Base-by-base conservation (phyloP, 1,140 invertebrate species). In the Ceratina japonica region DNA sequence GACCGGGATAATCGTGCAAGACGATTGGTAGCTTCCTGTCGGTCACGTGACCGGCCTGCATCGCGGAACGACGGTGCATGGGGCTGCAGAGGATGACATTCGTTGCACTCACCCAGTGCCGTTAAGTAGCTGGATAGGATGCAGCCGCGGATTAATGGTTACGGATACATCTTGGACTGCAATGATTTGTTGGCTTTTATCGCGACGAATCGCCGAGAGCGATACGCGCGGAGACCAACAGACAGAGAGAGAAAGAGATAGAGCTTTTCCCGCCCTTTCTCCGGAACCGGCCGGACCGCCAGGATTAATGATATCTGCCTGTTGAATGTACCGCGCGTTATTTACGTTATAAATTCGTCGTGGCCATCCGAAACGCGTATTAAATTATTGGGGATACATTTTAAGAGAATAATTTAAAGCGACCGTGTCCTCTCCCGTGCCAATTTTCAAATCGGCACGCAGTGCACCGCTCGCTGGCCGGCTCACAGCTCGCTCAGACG, bases 21-120 rank as follows among this genome's bases (percentile, higher is more conserved):
- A 92, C 91, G 92, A 92, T 92, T 92, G 92, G 89, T 88, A 87
- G 90, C 90, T 92, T 92, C 92, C 92, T 92, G 92, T 91, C 89
- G 87, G 88, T 90, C 91, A 91, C 90, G 91, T 92, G 91, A 91
- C 82, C 87, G 83, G 83, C 86, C 85, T 86, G 88, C 87, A 87
- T 88, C 88, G 76, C 77, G 80, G 79, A 77, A 78, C 82, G 77
- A 61, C 72, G 27, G 64, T 79, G 76, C 80, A 86, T 86, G 83
- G 84, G 83, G 81, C 75, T 80, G 69, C 70, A 66, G 86, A 86
- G 83, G 84, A 87, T 89, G 88, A 89, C 84, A 89, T 87, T 89
- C 85, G 87, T 89, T 89, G 88, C 88, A 88, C 83, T 85, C 82
- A 85, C 79, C 83, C 79, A 81, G 79, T 85, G 83, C 78, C 75